phyloP scores from a whole-genome alignment of 2,888 invertebrate genomes.

The Gastrophysa polygoni region DNA sequence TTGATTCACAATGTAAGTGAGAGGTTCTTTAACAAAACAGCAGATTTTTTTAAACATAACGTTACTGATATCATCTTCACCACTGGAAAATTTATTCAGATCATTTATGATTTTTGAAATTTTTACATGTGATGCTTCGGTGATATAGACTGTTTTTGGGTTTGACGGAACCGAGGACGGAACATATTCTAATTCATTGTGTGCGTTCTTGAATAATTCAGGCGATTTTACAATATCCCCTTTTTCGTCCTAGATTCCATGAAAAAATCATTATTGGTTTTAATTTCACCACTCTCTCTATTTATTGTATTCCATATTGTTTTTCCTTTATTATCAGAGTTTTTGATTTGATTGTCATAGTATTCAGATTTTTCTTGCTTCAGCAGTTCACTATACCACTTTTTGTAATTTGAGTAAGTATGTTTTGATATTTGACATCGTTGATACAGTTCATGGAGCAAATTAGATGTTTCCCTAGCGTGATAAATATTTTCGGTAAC shows the following conservation, averaged over 20 bases:
- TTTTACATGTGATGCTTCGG: neutral
- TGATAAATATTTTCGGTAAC: slow-evolving; percentile 1
- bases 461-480: neutral
- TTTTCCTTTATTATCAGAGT: neutral
- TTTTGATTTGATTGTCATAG: neutral
- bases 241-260: neutral
- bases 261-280: slow-evolving; percentile 2
- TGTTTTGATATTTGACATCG: slow-evolving; percentile 2
- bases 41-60: no score
- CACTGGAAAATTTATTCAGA: neutral
- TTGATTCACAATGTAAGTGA: neutral
- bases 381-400: neutral
- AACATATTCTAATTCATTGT: neutral
- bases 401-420: neutral
- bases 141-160: neutral
- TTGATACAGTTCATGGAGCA: neutral
- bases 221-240: neutral
- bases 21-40: neutral
- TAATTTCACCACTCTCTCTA: neutral
- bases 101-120: neutral
- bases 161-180: no score
- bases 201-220: neutral
- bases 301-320: neutral
- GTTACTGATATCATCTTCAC: neutral
- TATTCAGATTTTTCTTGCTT: slow-evolving; percentile 1